Conservation (phyloP, 2,113 vertebrate genomes). For the Lasiurus cinereus region DNA sequence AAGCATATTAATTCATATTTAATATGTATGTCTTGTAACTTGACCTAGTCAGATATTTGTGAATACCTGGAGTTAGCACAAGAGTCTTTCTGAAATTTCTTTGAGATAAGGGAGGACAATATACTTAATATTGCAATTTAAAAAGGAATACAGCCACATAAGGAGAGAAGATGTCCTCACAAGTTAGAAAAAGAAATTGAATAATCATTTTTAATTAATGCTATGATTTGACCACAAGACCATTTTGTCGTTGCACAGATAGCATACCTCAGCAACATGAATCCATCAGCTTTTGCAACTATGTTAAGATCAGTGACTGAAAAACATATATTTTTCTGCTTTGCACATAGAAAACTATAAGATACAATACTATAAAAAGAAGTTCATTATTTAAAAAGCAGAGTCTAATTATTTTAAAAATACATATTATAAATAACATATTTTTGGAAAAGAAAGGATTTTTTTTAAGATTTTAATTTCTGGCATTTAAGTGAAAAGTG, state of each 20-base stretch:
- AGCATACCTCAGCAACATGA: not conserved
- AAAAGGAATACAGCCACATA: not conserved
- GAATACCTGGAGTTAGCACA: not conserved
- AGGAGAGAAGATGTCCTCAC: not conserved
- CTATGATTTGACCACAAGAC: slow-evolving; percentile 29
- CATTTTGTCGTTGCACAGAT: slow-evolving; percentile 44
- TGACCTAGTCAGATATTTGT: slow-evolving; percentile 36
- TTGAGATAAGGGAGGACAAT: not conserved
- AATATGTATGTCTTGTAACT: not conserved
- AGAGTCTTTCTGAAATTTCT: slow-evolving; percentile 18
- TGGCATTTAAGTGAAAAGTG: not conserved
- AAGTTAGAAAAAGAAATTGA: not conserved
- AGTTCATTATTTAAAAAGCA: not conserved
- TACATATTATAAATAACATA: not conserved
- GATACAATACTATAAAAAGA: not conserved
- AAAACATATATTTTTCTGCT: not conserved
- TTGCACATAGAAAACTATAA: not conserved
- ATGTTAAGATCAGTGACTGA: not conserved
- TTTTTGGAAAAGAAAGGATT: not conserved
- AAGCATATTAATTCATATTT: slow-evolving; percentile 1
- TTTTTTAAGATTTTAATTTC: slow-evolving; percentile 4
- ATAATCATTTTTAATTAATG: slow-evolving; percentile 9
- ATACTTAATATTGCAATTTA: not conserved
- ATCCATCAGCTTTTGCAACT: slow-evolving; percentile 2
- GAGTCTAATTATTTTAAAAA: not conserved